Evolutionary conservation across 1,140 invertebrate genomes (phyloP).

Genomic region (Laodelphax striatellus): DNA sequence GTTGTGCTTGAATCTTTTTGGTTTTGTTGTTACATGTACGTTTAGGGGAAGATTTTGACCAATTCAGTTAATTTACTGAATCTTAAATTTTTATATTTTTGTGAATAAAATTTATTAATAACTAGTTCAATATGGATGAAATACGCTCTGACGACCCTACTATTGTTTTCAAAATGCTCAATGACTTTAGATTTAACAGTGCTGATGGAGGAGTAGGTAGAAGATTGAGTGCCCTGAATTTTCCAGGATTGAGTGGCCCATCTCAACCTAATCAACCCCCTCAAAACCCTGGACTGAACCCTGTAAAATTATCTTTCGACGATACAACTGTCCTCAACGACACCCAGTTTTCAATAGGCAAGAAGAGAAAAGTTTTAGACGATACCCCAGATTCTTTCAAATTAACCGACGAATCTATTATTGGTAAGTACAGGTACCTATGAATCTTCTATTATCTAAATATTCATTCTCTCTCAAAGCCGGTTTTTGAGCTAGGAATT

Average conservation of each 20-base stretch:
- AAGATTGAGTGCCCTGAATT: not conserved
- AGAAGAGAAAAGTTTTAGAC: not conserved
- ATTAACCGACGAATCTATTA: conserved; percentile 2
- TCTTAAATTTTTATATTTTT: too few species aligned
- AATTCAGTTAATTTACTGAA: too few species aligned
- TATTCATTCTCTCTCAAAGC: too few species aligned
- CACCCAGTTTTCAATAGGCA: not conserved
- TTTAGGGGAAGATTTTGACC: too few species aligned
- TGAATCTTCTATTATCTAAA: too few species aligned
- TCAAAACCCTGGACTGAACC: conserved; percentile 3
- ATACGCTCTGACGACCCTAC: conserved; percentile 12
- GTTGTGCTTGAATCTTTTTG: too few species aligned
- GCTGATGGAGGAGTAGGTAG: not conserved
- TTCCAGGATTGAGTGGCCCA: not conserved
- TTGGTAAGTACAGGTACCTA: not conserved
- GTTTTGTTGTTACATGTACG: too few species aligned
- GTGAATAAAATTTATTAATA: too few species aligned
- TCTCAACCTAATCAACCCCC: not conserved
- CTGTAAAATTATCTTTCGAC: conserved; percentile 9
- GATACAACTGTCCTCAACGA: conserved; percentile 7
- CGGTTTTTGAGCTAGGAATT: too few species aligned
- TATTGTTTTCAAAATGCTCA: conserved; percentile 16
- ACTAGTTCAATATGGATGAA: too few species aligned
- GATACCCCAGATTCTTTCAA: conserved; percentile 1
- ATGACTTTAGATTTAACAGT: conserved; percentile 12